Percentiles rank a stretch among this genome's conserved stretches.
Evolutionary conservation across 2,113 vertebrate species (phyloP).

Genomic region (Varanus salvator): DNA sequence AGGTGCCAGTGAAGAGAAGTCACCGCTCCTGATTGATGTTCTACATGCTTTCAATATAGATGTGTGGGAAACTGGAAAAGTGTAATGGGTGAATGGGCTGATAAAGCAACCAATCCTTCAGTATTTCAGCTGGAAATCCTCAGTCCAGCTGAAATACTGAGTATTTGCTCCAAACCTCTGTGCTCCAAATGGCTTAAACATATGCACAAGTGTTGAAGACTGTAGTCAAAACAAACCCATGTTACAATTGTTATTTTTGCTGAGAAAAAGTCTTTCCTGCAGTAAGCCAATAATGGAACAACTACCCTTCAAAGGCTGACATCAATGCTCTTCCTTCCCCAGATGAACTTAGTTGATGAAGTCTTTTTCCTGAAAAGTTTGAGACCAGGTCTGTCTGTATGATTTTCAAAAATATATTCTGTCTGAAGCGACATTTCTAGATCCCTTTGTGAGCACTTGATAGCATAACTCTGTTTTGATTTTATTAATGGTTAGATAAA

Average conservation of each 20-base stretch:
- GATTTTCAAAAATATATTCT: background rate
- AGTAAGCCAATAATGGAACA: conserved; percentile 5
- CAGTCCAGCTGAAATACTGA: too few species aligned
- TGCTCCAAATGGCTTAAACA: background rate
- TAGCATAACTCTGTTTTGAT: background rate
- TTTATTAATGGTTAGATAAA: background rate
- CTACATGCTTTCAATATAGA: background rate
- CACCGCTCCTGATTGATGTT: background rate
- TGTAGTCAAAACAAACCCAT: conserved; percentile 3
- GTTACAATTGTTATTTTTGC: conserved; percentile 12
- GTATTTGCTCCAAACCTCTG: background rate
- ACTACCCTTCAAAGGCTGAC: conserved; percentile 12
- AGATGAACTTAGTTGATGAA: background rate
- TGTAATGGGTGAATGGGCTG: background rate
- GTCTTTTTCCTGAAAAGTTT: background rate
- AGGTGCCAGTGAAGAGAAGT: background rate
- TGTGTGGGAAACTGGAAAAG: background rate
- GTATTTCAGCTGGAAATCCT: background rate
- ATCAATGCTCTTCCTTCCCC: background rate
- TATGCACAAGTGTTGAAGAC: background rate
- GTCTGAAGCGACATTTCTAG: background rate
- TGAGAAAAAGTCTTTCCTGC: background rate
- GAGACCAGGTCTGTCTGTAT: background rate
- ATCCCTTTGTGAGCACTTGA: background rate
- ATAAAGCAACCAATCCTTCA: conserved; percentile 2